Base-by-base conservation (phyloP, 2,888 invertebrate genomes). In the Eurois occulta region DNA sequence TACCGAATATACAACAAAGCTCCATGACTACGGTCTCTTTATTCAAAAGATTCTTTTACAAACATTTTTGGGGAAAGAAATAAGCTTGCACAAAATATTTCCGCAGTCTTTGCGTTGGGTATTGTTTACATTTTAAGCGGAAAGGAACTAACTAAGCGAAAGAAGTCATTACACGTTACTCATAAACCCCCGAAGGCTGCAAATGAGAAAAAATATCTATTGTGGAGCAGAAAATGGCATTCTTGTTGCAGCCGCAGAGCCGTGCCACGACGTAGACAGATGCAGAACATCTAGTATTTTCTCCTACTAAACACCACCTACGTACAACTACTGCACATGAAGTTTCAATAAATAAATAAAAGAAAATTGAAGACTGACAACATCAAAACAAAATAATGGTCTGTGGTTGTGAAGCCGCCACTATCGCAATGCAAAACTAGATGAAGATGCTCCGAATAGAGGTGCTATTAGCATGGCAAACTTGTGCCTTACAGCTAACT, bases 91-190 rank as follows among this genome's bases (percentile, higher is more conserved):
- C 72, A 76, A 66, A 84, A 83, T 71, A 67, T 76, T 76, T 75
- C 72, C 70, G 69, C 75, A 65, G 46, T 58, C 60, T 72, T 81
- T 77, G 55, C 67, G 35, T n/a, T 71, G 64, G 68, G 46, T 69
- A 83, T 83, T 86, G 84, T 83, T 82, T 78, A 78, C 75, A 75
- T 84, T 83, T 78, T 67, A 73, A 60, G 52, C 75, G 62, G 68
- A 84, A 77, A 79, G 43, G 77, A 81, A 70, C 84, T 79, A 88
- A 86, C 88, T 80, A 84, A 88, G 75, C 81, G 62, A 84, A 88
- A 79, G 87, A 78, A 87, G 88, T 88, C 88, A 88, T 87, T 88
- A 87, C 87, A 88, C 87, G 85, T 77, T 77, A 76, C 85, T 81
- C 87, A 84, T 81, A 88, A 86, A 86, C 76, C 75, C 77, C 86